These are phyloP conservation scores for Adelognathus sp. DNA, from an alignment of 2,888 invertebrate genomes.

Conservation along the genomic window DNA sequence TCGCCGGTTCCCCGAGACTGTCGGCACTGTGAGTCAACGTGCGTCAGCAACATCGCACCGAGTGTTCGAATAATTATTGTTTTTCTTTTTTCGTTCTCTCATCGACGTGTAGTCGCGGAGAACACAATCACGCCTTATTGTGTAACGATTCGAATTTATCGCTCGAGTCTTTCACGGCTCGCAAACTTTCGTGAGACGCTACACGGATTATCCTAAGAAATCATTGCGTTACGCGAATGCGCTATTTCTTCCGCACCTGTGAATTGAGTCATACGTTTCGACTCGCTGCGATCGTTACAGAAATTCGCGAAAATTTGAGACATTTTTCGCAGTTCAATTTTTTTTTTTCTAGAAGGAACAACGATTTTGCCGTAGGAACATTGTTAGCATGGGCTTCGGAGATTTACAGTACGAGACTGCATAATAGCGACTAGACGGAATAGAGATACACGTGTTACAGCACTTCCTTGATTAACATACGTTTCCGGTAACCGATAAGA, in stretches of 20 bases:
- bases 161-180: not conserved
- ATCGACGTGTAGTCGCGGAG: not conserved
- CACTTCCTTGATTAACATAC: constrained; percentile 40
- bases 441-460: constrained; percentile 32
- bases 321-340: not conserved
- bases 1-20: not conserved
- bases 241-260: not conserved
- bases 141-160: not conserved
- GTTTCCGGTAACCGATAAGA: constrained; percentile 42
- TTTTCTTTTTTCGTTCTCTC: not conserved
- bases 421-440: constrained; percentile 16
- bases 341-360: not conserved
- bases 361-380: no score
- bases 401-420: constrained; percentile 39
- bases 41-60: constrained; percentile 16
- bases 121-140: not conserved
- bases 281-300: no score
- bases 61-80: constrained; percentile 20
- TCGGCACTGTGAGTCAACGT: constrained; percentile 22
- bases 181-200: not conserved
- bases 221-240: not conserved
- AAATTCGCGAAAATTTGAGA: not conserved
- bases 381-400: not conserved
- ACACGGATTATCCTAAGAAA: not conserved
- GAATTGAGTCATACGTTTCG: not conserved